These are phyloP conservation scores for Pachyrhynchus sulphureomaculatus DNA, from an alignment of 1,140 invertebrate genomes.

Conservation along the genomic window DNA sequence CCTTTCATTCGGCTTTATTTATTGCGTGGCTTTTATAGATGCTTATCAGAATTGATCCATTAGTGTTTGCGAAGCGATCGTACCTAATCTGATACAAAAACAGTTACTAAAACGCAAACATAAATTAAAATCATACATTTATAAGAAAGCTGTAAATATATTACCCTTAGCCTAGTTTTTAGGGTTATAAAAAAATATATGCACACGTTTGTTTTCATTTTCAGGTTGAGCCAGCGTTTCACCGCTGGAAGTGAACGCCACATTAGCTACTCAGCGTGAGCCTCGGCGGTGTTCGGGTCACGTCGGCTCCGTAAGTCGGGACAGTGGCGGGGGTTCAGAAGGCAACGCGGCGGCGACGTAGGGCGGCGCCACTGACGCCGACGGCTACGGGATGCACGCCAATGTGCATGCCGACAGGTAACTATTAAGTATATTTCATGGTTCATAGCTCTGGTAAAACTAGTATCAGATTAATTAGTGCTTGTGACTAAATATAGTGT, in stretches of 20 bases:
- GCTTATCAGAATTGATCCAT: no score
- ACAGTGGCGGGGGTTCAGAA: slow-evolving; percentile 36
- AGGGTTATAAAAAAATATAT: no score
- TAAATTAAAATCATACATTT: no score
- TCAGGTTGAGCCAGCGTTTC: background rate
- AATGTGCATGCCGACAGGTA: slow-evolving; percentile 75
- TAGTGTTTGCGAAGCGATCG: no score
- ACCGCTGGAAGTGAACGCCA: background rate
- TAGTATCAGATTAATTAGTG: background rate
- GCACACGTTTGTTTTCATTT: slow-evolving; percentile 7
- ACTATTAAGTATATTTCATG: background rate
- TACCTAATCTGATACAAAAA: no score
- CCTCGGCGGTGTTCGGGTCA: slow-evolving; percentile 24
- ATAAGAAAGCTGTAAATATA: no score
- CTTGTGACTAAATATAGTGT: no score
- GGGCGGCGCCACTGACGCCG: slow-evolving; percentile 36
- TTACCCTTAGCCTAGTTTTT: no score
- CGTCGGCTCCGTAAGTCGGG: slow-evolving; percentile 30
- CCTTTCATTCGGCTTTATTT: no score
- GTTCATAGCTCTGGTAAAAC: background rate
- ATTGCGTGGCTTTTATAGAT: no score
- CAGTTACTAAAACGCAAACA: no score
- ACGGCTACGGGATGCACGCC: slow-evolving; percentile 69
- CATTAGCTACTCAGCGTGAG: background rate
- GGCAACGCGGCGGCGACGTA: slow-evolving; percentile 29